Evolutionary conservation across 2,113 vertebrate species (phyloP), one percentile per base, ranked within the genome.

Genomic region (Aldabrachelys gigantea): DNA sequence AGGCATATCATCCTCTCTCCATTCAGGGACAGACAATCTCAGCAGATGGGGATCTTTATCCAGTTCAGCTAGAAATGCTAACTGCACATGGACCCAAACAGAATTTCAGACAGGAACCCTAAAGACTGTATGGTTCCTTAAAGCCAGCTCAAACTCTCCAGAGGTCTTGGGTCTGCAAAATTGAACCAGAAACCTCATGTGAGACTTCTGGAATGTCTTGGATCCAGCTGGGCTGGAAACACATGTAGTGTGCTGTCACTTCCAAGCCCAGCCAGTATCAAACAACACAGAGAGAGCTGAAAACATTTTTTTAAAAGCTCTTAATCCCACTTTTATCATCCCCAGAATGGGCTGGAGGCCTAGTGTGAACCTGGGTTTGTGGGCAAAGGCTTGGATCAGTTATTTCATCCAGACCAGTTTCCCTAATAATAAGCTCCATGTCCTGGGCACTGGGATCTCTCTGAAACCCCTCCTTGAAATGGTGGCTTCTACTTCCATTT

Each of bases 381-480:
- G 75, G 89, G 88, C 85, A 44, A 76, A 76, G 38, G 41, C 13
- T 95, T 90, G 88, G 91, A 65, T 38, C 84, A 78, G 31, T 65
- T 93, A 89, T 1, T 88, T 89, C 81, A 69, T 83, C 50, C 0
- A 3, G 3, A 78, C 52, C 89, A 93, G 79, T 25, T 2, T 22
- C 79, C n/a, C 86, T 87, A 29, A 80, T 53, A 79, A 49, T 17
- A 81, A 90, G 8, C 25, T 84, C 27, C 78, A 69, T 65, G 27
- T 75, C 75, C 62, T 27, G 1, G 4, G 57, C 80, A 78, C 0
- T 2, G 52, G 69, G 47, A 5, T 76, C 2, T n/a, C 24, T 80
- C 44, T 27, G 1, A 0, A 1, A 21, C 6, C 24, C 41, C 38
- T 25, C 25, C 81, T 47, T 83, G 14, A 29, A 31, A 11, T 9